A percentile compares a stretch with the other conserved stretches of the same genome.
These are phyloP conservation scores for Hirtodrosophila confusa DNA, from an alignment of 2,888 invertebrate genomes.

Conservation along the genomic window DNA sequence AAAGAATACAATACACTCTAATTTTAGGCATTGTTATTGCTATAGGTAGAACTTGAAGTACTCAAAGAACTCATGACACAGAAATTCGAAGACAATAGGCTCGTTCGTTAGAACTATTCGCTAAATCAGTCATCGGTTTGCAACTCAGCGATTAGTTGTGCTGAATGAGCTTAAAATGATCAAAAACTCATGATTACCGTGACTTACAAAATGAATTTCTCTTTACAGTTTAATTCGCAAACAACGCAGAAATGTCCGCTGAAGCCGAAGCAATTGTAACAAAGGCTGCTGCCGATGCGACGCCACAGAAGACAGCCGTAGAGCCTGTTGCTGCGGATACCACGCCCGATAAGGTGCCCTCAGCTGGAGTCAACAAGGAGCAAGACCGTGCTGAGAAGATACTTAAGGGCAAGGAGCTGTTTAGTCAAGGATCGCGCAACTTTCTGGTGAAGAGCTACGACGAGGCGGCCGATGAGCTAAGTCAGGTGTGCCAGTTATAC, in stretches of 20 bases:
- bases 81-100: no score
- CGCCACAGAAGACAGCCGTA: slow-evolving; percentile 34
- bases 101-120: no score
- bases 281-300: slow-evolving; percentile 56
- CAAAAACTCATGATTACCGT: background rate
- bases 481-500: slow-evolving; percentile 89
- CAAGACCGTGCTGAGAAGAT: slow-evolving; percentile 81
- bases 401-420: slow-evolving; percentile 85
- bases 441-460: slow-evolving; percentile 91
- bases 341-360: slow-evolving; percentile 41
- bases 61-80: no score
- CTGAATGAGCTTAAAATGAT: no score
- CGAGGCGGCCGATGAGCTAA: slow-evolving; percentile 90
- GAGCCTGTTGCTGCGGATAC: slow-evolving; percentile 53
- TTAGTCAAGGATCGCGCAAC: slow-evolving; percentile 91
- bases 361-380: slow-evolving; percentile 49
- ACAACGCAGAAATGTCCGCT: slow-evolving; percentile 67
- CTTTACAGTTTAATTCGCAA: slow-evolving; percentile 22
- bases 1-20: no score
- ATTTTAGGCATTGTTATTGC: no score
- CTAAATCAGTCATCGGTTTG: no score
- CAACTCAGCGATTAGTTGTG: no score
- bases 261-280: slow-evolving; percentile 73
- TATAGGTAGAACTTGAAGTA: no score
- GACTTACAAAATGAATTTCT: background rate